Evolutionary conservation across 2,113 vertebrate genomes (phyloP), one percentile per base, ranked within the genome.

Genomic region (Pandion haliaetus): DNA sequence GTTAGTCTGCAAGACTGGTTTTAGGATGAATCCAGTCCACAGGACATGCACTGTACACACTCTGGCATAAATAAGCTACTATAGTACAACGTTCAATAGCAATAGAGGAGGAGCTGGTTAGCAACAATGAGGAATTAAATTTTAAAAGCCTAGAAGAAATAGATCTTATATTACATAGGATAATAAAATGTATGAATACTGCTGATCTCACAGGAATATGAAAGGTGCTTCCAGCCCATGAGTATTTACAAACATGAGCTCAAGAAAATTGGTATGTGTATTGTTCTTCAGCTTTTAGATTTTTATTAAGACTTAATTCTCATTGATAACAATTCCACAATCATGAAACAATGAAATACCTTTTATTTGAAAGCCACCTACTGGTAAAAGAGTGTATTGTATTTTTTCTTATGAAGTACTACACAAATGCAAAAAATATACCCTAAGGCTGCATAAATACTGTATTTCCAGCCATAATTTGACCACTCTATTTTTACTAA

Each of bases 361-460:
- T 95, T 96, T 94, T 88, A 93, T 88, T 65, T 87, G 82, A 82
- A 93, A 97, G 52, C 65, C 44, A 96, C n/a, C 47, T 91, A 95
- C 67, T 79, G 90, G 77, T 62, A 90, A 97, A 97, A 96, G 28
- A 76, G 14, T 71, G 5, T 54, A 88, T 70, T 88, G 28, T 67
- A 91, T 88, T 89, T 92, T 94, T 93, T 86, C 79, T 91, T 77
- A 71, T 66, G 31, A 92, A 89, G 34, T 71, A 86, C 65, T 93
- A 82, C 34, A 54, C 16, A 90, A 91, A 72, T 78, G 3, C 11
- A 91, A 94, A 70, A 92, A 84, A 66, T 23, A 63, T 5, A 62
- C 58, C 24, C 34, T 74, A 79, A 81, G 42, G 8, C 7, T 86
- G 36, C 44, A 90, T 38, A 78, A 89, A 66, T 86, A 90, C 70